A percentile compares a stretch with the other conserved stretches of the same genome.
Evolutionary conservation across 1,140 invertebrate genomes (phyloP).

Genomic region (Neotoxoptera formosana): DNA sequence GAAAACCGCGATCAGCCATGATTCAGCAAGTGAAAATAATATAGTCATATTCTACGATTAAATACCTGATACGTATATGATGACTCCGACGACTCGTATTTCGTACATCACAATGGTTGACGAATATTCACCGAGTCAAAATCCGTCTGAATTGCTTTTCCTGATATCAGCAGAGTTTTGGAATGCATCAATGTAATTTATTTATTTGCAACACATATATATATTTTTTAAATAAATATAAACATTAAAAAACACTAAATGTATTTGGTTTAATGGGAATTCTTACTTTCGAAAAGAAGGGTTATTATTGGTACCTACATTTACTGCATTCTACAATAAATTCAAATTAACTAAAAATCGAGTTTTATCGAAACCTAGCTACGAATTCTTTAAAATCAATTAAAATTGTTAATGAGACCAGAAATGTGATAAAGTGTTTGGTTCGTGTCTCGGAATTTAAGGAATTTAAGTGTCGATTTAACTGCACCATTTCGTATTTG

Average conservation of each 20-base stretch:
- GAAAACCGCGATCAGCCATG: neutral
- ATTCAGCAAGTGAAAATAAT: neutral
- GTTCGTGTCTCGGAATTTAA: no score
- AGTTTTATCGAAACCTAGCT: neutral
- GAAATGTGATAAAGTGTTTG: neutral
- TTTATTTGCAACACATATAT: neutral
- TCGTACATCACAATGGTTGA: neutral
- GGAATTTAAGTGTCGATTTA: neutral
- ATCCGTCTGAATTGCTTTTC: neutral
- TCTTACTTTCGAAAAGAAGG: neutral
- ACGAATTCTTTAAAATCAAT: neutral
- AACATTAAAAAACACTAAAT: no score
- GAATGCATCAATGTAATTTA: neutral
- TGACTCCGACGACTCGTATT: no score
- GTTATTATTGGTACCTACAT: no score
- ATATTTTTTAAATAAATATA: neutral
- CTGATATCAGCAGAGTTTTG: neutral
- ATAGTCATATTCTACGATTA: neutral
- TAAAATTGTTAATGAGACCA: neutral
- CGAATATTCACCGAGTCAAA: neutral
- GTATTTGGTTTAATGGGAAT: neutral
- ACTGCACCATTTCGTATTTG: no score
- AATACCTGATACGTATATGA: no score
- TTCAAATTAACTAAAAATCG: neutral
- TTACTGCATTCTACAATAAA: neutral